phyloP scores from a whole-genome alignment of 2,888 invertebrate genomes.

The Tipula unca region DNA sequence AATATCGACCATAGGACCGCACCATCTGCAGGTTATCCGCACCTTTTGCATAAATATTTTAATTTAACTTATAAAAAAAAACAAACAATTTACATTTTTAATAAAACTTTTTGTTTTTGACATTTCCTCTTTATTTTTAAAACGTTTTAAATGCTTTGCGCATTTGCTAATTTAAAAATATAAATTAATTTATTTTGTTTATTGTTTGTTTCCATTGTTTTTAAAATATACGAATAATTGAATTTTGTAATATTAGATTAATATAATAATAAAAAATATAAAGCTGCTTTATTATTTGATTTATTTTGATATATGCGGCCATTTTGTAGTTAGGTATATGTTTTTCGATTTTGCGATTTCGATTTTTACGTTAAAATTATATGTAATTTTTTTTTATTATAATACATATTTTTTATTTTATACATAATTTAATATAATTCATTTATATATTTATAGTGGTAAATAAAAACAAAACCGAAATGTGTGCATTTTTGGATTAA shows the following conservation, averaged over 20 bases:
- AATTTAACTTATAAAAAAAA: too few species aligned
- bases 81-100: background rate
- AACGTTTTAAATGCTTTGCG: background rate
- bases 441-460: background rate
- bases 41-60: too few species aligned
- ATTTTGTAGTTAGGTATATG: background rate
- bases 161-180: background rate
- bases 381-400: too few species aligned
- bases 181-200: background rate
- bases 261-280: background rate
- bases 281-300: background rate
- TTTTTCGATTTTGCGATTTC: background rate
- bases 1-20: too few species aligned
- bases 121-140: conserved; percentile 8
- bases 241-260: background rate
- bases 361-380: background rate
- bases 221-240: background rate
- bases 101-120: background rate
- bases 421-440: background rate
- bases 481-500: background rate
- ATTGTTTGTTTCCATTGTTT: background rate
- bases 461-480: background rate
- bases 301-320: background rate
- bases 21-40: too few species aligned
- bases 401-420: too few species aligned